Evolutionary conservation across 2,888 invertebrate genomes (phyloP), one percentile per base, ranked within the genome.

Genomic region (Aleiodes leptofemur): DNA sequence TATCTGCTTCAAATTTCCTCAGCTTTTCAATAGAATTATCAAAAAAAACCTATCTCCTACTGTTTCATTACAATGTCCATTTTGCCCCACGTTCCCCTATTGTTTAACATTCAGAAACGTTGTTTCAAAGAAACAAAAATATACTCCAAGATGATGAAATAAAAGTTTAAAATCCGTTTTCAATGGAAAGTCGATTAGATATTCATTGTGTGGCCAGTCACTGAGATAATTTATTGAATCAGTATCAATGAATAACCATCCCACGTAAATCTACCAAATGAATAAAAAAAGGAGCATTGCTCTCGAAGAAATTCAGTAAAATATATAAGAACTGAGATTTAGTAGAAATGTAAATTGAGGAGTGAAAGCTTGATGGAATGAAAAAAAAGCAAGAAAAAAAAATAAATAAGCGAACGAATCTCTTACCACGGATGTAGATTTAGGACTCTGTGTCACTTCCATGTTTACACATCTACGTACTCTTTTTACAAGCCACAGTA

Each of bases 401-500:
- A 23, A 23, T 23, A 23, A 23, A 23, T 23, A 69, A 68, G 23
- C 66, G 50, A 51, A 16, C 48, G 50, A 69, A 68, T 69, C 77
- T 91, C 93, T 91, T 91, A 96, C 96, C 90, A 97, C 93, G 80
- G 92, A 90, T 78, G 91, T 93, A 59, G 91, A 92, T 66, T 92
- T 92, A 0, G 95, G 93, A 8, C 94, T 92, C 83, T 94, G 93
- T 13, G 95, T 93, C 0, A 97, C 92, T 91, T 98, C 98, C 8
- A 92, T 91, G 86, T 96, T 95, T 1, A 96, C 92, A 77, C 95
- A 93, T 84, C 93, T 94, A 66, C 95, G 91, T 85, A 97, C 90
- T 82, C 94, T 94, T 81, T 93, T 94, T 7, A 95, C 86, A 38
- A 97, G 90, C 96, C 96, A 96, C 38, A 92, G 86, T 2, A 96